These are phyloP conservation scores for Morpho helenor DNA, from an alignment of 2,888 invertebrate species.

Conservation along the genomic window DNA sequence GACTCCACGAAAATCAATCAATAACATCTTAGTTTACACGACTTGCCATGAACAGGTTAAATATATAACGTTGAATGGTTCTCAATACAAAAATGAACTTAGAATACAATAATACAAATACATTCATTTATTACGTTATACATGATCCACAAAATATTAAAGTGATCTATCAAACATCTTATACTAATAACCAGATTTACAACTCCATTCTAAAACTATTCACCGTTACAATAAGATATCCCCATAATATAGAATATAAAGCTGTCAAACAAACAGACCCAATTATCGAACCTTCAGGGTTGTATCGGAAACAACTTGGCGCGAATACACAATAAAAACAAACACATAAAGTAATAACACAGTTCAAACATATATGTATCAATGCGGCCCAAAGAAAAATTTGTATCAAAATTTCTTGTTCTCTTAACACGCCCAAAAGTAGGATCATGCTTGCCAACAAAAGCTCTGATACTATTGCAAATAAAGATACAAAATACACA, in stretches of 20 bases:
- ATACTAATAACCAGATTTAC: slow-evolving; percentile 6
- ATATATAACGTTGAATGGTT: too few relatives aligned
- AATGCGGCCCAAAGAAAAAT: slow-evolving; percentile 36
- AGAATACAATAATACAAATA: too few relatives aligned
- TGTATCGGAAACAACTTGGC: slow-evolving; percentile 33
- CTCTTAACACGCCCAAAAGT: slow-evolving; percentile 29
- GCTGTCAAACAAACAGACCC: slow-evolving; percentile 25
- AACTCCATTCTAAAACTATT: slow-evolving; percentile 36
- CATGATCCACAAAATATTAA: background rate
- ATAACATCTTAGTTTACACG: too few relatives aligned
- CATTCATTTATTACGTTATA: background rate
- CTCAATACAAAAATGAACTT: too few relatives aligned
- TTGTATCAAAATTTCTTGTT: slow-evolving; percentile 26
- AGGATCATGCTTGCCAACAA: slow-evolving; percentile 35
- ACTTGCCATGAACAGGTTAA: too few relatives aligned
- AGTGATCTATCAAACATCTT: background rate
- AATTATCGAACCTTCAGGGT: slow-evolving; percentile 29
- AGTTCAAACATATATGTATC: slow-evolving; percentile 33
- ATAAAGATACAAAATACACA: slow-evolving; percentile 30
- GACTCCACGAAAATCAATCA: too few relatives aligned
- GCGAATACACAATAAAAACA: slow-evolving; percentile 34
- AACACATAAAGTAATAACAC: slow-evolving; percentile 28
- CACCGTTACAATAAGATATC: slow-evolving; percentile 32
- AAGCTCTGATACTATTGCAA: slow-evolving; percentile 25
- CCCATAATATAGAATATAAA: slow-evolving; percentile 34